Conservation (phyloP, 2,113 vertebrate genomes). For the Corythaeola cristata region DNA sequence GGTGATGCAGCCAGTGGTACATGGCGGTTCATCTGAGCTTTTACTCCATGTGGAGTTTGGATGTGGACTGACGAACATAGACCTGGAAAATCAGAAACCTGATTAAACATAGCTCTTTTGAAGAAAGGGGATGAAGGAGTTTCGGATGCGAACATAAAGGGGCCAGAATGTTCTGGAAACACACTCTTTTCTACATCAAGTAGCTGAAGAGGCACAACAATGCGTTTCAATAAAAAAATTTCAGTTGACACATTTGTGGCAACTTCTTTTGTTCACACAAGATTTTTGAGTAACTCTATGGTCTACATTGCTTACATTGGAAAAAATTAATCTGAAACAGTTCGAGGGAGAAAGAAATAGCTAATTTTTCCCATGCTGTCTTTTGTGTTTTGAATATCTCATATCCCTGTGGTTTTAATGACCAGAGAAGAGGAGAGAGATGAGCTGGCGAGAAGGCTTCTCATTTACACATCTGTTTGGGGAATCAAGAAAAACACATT, state of each 20-base stretch:
- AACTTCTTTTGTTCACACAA: neutral
- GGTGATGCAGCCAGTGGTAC: neutral
- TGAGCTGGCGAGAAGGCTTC: neutral
- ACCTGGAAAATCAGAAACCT: neutral
- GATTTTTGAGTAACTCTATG: neutral
- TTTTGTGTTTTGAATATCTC: neutral
- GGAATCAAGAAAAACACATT: neutral
- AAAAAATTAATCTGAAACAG: neutral
- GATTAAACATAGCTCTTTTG: neutral
- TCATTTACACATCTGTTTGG: neutral
- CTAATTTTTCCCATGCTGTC: neutral
- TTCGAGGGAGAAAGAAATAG: neutral
- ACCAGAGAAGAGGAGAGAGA: neutral
- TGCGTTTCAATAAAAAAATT: neutral
- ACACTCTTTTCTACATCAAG: neutral
- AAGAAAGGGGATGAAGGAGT: neutral
- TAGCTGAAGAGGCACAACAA: neutral
- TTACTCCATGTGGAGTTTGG: neutral
- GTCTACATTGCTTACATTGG: neutral
- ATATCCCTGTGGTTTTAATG: neutral
- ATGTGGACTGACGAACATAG: neutral
- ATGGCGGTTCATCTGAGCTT: neutral
- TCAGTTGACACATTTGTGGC: rapidly evolving
- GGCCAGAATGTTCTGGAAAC: neutral
- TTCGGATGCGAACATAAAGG: neutral